These are phyloP conservation scores for Clinocottus analis DNA, from an alignment of 2,113 vertebrate genomes.

Conservation along the genomic window DNA sequence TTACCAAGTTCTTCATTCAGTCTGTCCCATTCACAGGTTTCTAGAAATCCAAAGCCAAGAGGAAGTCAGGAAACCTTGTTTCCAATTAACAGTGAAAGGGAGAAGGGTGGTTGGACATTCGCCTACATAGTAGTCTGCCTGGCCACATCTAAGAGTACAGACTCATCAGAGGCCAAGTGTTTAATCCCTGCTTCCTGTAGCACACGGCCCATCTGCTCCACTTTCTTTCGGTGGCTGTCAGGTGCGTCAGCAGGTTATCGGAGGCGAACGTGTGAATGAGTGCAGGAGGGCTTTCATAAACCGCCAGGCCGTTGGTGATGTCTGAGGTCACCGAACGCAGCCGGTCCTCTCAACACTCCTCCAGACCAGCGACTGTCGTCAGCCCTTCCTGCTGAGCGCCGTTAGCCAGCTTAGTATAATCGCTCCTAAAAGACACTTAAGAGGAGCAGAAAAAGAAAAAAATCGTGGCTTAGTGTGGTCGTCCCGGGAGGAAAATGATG, in stretches of 20 bases:
- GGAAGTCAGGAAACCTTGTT: background rate
- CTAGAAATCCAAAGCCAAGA: background rate
- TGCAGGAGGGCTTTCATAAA: constrained; percentile 30
- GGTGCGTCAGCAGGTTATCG: constrained; percentile 24
- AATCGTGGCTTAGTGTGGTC: constrained; percentile 34
- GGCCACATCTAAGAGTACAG: background rate
- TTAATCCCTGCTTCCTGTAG: background rate
- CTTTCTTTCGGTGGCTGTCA: background rate
- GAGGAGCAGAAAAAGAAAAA: constrained; percentile 27
- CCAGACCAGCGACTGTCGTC: constrained; percentile 4
- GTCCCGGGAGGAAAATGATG: constrained; percentile 27
- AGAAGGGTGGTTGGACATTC: background rate
- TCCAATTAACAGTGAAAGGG: background rate
- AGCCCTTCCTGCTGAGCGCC: constrained; percentile 50
- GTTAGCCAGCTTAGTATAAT: constrained; percentile 67
- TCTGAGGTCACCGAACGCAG: constrained; percentile 45
- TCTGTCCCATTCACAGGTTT: background rate
- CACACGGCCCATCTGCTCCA: background rate
- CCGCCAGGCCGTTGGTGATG: background rate
- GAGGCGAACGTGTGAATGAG: constrained; percentile 60
- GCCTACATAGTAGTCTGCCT: background rate
- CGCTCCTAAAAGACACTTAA: constrained; percentile 60
- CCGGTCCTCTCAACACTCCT: constrained; percentile 17
- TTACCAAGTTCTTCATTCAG: background rate
- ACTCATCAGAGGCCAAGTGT: background rate